Evolutionary conservation across 2,113 vertebrate species (phyloP).

Genomic region (Chloebia gouldiae): DNA sequence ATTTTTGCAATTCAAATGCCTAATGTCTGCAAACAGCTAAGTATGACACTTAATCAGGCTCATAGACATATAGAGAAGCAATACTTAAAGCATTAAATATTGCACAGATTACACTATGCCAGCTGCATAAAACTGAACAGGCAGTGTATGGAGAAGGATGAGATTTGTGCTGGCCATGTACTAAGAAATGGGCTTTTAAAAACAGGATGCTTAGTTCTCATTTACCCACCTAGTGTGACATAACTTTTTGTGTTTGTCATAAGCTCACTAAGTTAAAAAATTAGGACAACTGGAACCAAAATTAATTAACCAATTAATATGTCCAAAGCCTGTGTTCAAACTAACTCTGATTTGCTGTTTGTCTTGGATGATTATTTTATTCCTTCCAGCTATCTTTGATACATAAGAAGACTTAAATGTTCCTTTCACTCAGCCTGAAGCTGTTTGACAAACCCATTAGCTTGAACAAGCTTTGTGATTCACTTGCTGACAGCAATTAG

Average conservation of each 20-base stretch:
- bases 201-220: not conserved
- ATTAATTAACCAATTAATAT: not conserved
- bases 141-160: not conserved
- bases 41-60: not conserved
- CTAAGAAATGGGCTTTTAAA: not conserved
- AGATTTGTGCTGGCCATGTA: not conserved
- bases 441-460: not conserved
- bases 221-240: not conserved
- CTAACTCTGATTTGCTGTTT: not conserved
- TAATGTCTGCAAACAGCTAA: not conserved
- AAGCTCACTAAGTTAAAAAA: not conserved
- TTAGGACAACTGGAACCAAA: not conserved
- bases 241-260: not conserved
- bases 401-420: not conserved
- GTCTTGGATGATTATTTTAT: not conserved
- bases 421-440: not conserved
- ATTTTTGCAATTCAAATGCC: not conserved
- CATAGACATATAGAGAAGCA: not conserved
- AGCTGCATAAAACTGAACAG: not conserved
- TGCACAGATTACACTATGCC: not conserved
- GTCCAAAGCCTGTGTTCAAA: not conserved
- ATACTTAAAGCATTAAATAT: not conserved
- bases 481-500: not conserved
- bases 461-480: not conserved
- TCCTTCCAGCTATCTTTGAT: not conserved